These are phyloP conservation scores for Fulmarus glacialis DNA, from an alignment of 2,113 vertebrate species.

Conservation along the genomic window DNA sequence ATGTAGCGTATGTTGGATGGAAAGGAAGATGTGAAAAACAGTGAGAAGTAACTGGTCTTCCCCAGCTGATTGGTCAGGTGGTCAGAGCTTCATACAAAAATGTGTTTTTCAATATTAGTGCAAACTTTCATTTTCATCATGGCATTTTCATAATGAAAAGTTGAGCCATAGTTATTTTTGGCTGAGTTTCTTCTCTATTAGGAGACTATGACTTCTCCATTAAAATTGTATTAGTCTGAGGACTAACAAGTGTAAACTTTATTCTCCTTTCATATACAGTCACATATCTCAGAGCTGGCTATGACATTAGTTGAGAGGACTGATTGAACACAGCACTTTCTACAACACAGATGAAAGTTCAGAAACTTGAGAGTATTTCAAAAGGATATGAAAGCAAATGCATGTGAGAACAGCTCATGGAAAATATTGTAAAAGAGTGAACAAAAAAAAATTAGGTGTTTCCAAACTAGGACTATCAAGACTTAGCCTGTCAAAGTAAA, in stretches of 20 bases:
- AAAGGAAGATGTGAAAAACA: slow-evolving; percentile 9
- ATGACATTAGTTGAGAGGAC: neutral
- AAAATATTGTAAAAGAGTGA: slow-evolving; percentile 4
- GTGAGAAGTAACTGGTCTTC: neutral
- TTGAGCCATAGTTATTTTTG: neutral
- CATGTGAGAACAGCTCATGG: neutral
- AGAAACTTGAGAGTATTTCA: neutral
- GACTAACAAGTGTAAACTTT: neutral
- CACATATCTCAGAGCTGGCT: neutral
- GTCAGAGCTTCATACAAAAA: neutral
- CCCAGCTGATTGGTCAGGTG: neutral
- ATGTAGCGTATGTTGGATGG: neutral
- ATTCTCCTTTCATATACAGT: neutral
- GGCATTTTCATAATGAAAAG: neutral
- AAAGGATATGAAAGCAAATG: neutral
- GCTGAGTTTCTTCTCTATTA: neutral
- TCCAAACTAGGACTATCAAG: neutral
- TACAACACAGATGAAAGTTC: neutral
- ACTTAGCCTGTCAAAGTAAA: neutral
- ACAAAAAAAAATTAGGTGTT: neutral
- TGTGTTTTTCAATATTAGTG: neutral
- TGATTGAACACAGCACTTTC: neutral
- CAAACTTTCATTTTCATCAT: neutral
- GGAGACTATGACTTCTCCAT: neutral
- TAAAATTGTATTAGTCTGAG: neutral